phyloP scores from a whole-genome alignment of 2,797 vertebrate genomes.

The Pseudomugil tenellus region DNA sequence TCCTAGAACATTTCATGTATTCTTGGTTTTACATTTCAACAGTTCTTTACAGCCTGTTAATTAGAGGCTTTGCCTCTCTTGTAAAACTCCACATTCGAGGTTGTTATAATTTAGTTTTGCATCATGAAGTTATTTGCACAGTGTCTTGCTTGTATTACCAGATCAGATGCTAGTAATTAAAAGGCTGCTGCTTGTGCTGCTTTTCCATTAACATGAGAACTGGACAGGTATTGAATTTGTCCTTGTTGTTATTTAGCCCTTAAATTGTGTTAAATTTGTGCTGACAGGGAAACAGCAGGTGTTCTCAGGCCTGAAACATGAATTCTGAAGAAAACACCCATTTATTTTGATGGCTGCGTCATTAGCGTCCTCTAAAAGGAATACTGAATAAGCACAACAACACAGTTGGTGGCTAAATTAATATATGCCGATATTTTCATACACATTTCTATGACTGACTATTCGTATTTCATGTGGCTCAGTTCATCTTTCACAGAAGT shows the following conservation, averaged over 20 bases:
- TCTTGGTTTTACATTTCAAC: background rate
- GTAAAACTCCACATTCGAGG: background rate
- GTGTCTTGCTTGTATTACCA: background rate
- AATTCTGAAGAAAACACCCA: constrained; percentile 9
- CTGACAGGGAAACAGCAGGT: constrained; percentile 41
- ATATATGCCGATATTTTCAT: background rate
- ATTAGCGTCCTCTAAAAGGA: constrained; percentile 14
- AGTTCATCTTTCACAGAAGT: no score
- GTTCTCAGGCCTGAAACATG: constrained; percentile 30
- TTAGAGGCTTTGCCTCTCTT: background rate
- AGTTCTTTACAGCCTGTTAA: background rate
- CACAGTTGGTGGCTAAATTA: background rate
- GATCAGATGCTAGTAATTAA: background rate
- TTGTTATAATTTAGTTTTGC: background rate
- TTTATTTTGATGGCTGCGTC: constrained; percentile 15
- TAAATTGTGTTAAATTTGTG: constrained; percentile 10
- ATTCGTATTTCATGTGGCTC: background rate
- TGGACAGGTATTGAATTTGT: constrained; percentile 15
- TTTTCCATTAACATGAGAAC: background rate
- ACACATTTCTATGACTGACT: background rate
- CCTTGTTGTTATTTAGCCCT: constrained; percentile 10
- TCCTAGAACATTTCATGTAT: background rate
- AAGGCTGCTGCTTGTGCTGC: background rate
- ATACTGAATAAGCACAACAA: constrained; percentile 1
- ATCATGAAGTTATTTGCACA: background rate